Conservation (phyloP, 2,797 vertebrate species). For the Sebastes miniatus region DNA sequence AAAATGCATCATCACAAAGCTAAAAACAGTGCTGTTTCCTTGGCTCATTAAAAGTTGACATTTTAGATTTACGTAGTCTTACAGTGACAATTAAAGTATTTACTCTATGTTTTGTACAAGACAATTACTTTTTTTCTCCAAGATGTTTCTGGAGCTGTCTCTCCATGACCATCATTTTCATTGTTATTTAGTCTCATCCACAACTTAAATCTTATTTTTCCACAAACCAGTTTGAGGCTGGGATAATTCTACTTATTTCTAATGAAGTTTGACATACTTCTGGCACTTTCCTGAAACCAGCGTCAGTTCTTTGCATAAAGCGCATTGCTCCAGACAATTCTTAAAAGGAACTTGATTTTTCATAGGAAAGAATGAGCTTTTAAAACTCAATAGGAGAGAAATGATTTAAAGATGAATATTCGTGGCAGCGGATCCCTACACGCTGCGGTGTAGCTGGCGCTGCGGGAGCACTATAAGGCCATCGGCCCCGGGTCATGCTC, state of each 20-base stretch:
- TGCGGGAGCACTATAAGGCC: constrained; percentile 20
- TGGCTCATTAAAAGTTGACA: neutral
- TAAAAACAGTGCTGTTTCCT: neutral
- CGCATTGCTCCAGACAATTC: neutral
- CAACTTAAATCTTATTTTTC: neutral
- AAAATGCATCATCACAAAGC: neutral
- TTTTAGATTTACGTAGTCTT: neutral
- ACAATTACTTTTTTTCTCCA: neutral
- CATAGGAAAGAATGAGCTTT: neutral
- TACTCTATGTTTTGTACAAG: no score
- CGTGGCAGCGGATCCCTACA: neutral
- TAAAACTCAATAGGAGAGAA: constrained; percentile 4
- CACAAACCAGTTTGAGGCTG: neutral
- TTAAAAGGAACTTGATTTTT: neutral
- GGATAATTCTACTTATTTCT: neutral
- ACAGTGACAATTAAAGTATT: no score
- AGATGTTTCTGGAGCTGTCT: neutral
- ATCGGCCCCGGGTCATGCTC: constrained; percentile 39
- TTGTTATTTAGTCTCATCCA: neutral
- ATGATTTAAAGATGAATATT: constrained; percentile 17
- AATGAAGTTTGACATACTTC: neutral
- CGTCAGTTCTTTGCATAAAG: neutral
- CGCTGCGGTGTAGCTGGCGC: constrained; percentile 1
- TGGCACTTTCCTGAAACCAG: neutral
- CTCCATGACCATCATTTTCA: neutral